A percentile compares a stretch with the other conserved stretches of the same genome.
phyloP scores from a whole-genome alignment of 2,797 vertebrate species.

The Eupleurogrammus muticus region DNA sequence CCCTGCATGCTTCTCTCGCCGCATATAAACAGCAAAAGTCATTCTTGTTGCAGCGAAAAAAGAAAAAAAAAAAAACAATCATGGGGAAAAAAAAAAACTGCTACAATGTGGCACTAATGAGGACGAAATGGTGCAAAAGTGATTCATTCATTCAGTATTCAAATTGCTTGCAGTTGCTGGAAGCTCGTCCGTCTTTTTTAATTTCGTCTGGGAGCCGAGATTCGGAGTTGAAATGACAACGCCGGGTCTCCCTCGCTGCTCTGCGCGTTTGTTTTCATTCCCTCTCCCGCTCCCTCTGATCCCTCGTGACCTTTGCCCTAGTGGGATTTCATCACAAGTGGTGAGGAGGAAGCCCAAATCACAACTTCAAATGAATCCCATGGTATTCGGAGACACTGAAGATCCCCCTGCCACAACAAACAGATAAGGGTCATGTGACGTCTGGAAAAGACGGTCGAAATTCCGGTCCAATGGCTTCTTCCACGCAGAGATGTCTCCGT shows the following conservation, averaged over 20 bases:
- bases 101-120: not conserved
- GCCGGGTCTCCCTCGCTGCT: slow-evolving; percentile 1
- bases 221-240: slow-evolving; percentile 16
- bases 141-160: slow-evolving; percentile 6
- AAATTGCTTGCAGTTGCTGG: not conserved
- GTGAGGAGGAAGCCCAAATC: slow-evolving; percentile 52
- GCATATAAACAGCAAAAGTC: not conserved
- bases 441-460: slow-evolving; percentile 3
- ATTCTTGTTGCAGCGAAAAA: not conserved
- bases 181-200: not conserved
- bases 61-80: not conserved
- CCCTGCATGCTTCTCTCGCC: slow-evolving; percentile 9
- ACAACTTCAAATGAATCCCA: slow-evolving; percentile 39
- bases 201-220: not conserved
- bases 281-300: slow-evolving; percentile 19
- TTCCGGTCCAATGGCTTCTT: not conserved
- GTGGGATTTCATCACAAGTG: slow-evolving; percentile 58
- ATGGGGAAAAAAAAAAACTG: not conserved
- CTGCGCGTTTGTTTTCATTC: slow-evolving; percentile 32
- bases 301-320: slow-evolving; percentile 70
- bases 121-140: not conserved
- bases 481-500: not conserved
- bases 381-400: slow-evolving; percentile 50
- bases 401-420: slow-evolving; percentile 35
- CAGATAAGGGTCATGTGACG: slow-evolving; percentile 1